These are phyloP conservation scores for Pluvianellus socialis DNA, from an alignment of 2,113 vertebrate species.

Conservation along the genomic window DNA sequence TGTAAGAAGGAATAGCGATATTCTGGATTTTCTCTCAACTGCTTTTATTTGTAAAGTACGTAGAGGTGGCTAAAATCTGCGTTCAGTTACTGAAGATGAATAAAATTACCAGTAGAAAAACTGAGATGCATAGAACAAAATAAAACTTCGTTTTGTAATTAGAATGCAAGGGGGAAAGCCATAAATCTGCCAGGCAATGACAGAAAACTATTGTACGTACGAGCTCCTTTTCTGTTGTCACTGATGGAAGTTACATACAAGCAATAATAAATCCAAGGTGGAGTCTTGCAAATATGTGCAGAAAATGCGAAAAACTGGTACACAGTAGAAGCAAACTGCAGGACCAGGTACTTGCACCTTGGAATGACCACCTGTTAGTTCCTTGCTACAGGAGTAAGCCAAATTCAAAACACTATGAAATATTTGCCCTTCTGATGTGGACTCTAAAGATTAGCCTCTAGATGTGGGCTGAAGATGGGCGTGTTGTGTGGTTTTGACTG, in stretches of 20 bases:
- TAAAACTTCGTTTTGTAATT: neutral
- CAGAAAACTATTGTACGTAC: neutral
- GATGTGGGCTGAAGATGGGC: neutral
- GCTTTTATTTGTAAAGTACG: neutral
- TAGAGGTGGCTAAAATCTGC: neutral
- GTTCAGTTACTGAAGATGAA: neutral
- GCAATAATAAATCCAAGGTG: neutral
- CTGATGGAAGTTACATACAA: neutral
- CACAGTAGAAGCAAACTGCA: neutral
- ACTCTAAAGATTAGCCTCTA: neutral
- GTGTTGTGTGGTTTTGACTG: neutral
- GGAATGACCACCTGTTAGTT: neutral
- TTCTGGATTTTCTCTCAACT: neutral
- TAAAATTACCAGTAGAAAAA: neutral
- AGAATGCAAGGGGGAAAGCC: neutral
- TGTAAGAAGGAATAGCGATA: neutral
- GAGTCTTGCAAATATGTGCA: neutral
- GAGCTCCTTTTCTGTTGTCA: neutral
- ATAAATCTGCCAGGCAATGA: neutral
- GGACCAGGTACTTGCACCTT: neutral
- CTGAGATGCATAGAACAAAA: neutral
- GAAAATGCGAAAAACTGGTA: neutral
- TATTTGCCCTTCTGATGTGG: neutral
- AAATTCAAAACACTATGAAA: neutral
- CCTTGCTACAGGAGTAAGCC: neutral